phyloP scores from a whole-genome alignment of 2,113 vertebrate genomes.

The Oreochromis tanganicae region DNA sequence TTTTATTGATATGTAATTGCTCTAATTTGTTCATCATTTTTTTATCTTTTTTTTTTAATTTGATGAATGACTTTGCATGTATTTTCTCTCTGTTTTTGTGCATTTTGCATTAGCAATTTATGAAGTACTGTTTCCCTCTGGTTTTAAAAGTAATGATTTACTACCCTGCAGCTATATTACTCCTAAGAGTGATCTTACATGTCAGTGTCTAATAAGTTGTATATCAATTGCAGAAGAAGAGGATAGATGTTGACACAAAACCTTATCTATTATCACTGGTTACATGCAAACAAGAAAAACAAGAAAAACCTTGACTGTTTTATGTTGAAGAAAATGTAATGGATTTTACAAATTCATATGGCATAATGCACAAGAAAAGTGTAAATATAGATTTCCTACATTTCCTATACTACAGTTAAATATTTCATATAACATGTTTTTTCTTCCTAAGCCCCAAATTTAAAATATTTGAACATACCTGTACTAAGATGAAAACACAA shows the following conservation, averaged over 20 bases:
- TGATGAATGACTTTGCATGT: neutral
- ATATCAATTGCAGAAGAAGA: neutral
- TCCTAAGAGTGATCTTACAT: neutral
- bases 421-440: neutral
- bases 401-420: neutral
- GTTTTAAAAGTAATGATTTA: neutral
- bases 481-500: neutral
- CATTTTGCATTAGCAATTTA: neutral
- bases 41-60: neutral
- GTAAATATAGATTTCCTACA: neutral
- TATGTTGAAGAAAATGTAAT: neutral
- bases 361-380: neutral
- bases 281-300: neutral
- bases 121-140: neutral
- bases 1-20: neutral
- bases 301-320: neutral
- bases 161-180: neutral
- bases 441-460: neutral
- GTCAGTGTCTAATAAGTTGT: neutral
- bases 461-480: neutral
- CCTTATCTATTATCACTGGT: neutral
- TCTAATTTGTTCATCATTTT: neutral
- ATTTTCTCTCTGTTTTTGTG: neutral
- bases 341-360: fast-evolving
- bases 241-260: neutral